Evolutionary conservation across 2,113 vertebrate species (phyloP), one percentile per base, ranked within the genome.

Genomic region (Varanus komodoensis): DNA sequence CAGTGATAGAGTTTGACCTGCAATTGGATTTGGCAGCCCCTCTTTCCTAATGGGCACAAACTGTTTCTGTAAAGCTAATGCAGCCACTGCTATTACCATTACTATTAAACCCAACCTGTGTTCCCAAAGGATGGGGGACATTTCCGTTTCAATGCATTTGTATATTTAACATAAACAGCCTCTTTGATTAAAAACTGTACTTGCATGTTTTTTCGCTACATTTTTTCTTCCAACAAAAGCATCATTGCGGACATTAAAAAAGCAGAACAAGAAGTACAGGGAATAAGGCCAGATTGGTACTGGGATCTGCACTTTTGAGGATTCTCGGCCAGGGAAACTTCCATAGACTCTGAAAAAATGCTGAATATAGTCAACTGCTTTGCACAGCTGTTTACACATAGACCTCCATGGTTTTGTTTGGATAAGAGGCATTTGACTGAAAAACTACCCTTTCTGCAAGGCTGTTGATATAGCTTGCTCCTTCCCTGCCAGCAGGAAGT

Each of bases 361-460:
- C 73, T 91, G 73, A 82, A 57, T 48, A 23, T 69, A 92, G 80
- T 23, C 44, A 0, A 32, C 23, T 88, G 25, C 34, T 48, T 29
- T 52, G 5, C 71, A 91, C 87, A 96, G 67, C 0, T 85, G 74
- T 91, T 92, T 89, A 48, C 87, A 48, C 57, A 48, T 8, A 94
- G 50, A 86, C 19, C 1, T 87, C 1, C n/a, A 32, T 50, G 79
- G 29, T 79, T 93, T 90, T 91, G 12, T 50, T 89, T 88, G 82
- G 61, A 87, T 90, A 87, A 88, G 89, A 93, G n/a, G 86, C 3
- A 73, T 3, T 50, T 57, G 1, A 73, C 21, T 89, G 32, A 82
- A 93, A 94, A 84, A 2, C 9, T 48, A 84, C 8, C 25, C 21
- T 75, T 7, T 44, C 78, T 82, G 34, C 12, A 14, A 3, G 38